Conservation (phyloP, 2,113 vertebrate genomes). For the Chamaetylas fuelleborni region DNA sequence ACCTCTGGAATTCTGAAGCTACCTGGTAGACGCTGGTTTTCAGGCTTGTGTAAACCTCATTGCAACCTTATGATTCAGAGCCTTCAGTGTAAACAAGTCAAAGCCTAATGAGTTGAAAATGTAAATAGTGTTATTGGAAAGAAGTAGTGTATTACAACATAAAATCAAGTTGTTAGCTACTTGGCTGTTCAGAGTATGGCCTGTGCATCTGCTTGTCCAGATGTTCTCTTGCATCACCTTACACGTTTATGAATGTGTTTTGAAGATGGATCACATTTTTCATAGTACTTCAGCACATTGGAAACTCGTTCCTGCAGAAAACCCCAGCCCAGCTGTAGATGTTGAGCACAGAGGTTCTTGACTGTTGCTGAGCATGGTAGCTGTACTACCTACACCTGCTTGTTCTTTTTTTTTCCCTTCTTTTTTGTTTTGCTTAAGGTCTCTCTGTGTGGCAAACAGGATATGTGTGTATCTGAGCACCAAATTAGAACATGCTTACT, state of each 20-base stretch:
- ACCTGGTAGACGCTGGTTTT: background rate
- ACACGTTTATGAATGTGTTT: background rate
- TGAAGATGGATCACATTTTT: background rate
- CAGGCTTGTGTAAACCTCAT: background rate
- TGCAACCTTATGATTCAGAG: background rate
- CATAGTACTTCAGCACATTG: background rate
- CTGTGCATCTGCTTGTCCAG: background rate
- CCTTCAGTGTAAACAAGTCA: background rate
- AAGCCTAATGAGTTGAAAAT: background rate
- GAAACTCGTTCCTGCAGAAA: background rate
- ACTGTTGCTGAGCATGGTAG: accelerated
- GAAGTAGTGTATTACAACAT: background rate
- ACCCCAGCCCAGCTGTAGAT: background rate
- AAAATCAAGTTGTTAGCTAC: background rate
- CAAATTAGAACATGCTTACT: background rate
- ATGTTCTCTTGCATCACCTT: background rate
- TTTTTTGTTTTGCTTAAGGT: background rate
- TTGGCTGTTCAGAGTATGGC: background rate
- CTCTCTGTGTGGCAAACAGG: background rate
- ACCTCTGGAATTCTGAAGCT: background rate
- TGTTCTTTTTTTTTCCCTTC: background rate
- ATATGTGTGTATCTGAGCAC: background rate
- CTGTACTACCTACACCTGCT: background rate
- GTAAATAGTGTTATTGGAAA: background rate
- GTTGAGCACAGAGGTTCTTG: background rate